phyloP scores from a whole-genome alignment of 2,888 invertebrate genomes.

The Sialis fuliginosa region DNA sequence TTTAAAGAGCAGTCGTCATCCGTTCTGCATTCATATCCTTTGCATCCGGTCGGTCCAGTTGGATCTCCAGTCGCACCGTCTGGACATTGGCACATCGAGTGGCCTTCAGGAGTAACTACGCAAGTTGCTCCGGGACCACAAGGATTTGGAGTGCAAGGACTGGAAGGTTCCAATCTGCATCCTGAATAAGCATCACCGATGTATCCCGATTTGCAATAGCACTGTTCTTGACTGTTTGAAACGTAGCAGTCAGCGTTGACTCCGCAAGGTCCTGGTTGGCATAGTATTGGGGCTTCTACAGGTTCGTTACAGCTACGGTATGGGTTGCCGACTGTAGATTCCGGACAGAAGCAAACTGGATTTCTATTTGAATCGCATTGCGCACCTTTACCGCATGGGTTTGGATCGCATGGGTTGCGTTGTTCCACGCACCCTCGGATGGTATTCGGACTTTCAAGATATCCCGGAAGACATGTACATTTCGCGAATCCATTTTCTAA shows the following conservation, averaged over 20 bases:
- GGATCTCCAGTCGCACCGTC: conserved; percentile 64
- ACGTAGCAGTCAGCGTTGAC: conserved; percentile 71
- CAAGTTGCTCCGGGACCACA: conserved; percentile 68
- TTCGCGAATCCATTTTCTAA: conserved; percentile 66
- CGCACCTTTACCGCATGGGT: conserved; percentile 62
- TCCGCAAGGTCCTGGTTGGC: conserved; percentile 71
- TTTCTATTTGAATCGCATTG: conserved; percentile 60
- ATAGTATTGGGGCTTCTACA: conserved; percentile 40
- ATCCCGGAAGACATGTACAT: conserved; percentile 71
- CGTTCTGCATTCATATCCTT: conserved; percentile 61
- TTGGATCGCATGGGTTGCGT: conserved; percentile 65
- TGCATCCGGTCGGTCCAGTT: conserved; percentile 49
- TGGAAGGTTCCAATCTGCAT: conserved; percentile 48
- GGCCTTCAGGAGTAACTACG: conserved; percentile 44
- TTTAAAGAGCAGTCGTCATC: conserved; percentile 59
- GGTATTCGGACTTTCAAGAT: conserved; percentile 73
- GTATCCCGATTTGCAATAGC: conserved; percentile 60
- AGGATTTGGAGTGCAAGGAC: conserved; percentile 60
- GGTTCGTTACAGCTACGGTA: conserved; percentile 53
- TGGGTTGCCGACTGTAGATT: conserved; percentile 64
- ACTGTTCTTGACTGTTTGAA: conserved; percentile 63
- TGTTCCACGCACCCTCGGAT: conserved; percentile 68
- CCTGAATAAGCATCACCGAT: conserved; percentile 64
- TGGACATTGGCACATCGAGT: conserved; percentile 54
- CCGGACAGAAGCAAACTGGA: conserved; percentile 77